Percentiles rank a stretch among this genome's conserved stretches.
Conservation (phyloP, 92 coral and sea anemone species). For the Metridium senile region DNA sequence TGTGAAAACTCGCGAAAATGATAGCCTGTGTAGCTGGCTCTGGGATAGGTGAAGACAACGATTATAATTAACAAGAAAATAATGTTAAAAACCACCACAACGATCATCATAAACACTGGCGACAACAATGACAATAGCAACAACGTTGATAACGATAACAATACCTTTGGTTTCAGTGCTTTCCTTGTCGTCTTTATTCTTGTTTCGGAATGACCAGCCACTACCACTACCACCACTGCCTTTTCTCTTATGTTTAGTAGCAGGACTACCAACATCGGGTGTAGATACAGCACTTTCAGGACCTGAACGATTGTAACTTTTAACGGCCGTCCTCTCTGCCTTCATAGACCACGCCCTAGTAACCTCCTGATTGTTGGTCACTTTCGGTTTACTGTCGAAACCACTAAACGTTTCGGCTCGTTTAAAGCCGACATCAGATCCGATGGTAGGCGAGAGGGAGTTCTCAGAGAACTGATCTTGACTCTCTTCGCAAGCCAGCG, state of each 20-base stretch:
- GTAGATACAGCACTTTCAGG: conserved; percentile 51
- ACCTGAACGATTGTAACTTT: conserved; percentile 54
- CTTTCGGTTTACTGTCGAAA: conserved; percentile 75
- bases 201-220: conserved; percentile 65
- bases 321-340: conserved; percentile 58
- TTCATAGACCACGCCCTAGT: conserved; percentile 87
- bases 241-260: conserved; percentile 67
- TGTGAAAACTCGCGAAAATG: too few relatives aligned
- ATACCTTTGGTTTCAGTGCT: conserved; percentile 61
- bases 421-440: conserved; percentile 65
- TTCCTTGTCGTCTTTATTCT: conserved; percentile 63
- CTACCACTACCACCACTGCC: conserved; percentile 91
- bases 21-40: too few relatives aligned
- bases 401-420: conserved; percentile 98
- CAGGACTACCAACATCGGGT: conserved; percentile 73
- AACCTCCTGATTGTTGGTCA: conserved; percentile 57
- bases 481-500: conserved; percentile 34
- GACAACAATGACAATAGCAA: too few relatives aligned
- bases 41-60: too few relatives aligned
- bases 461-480: conserved; percentile 46
- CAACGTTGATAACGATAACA: too few relatives aligned
- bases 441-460: conserved; percentile 26
- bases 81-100: too few relatives aligned
- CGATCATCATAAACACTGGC: too few relatives aligned
- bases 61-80: too few relatives aligned